Evolutionary conservation across 1,140 invertebrate species (phyloP).

Genomic region (Magallana gigas): DNA sequence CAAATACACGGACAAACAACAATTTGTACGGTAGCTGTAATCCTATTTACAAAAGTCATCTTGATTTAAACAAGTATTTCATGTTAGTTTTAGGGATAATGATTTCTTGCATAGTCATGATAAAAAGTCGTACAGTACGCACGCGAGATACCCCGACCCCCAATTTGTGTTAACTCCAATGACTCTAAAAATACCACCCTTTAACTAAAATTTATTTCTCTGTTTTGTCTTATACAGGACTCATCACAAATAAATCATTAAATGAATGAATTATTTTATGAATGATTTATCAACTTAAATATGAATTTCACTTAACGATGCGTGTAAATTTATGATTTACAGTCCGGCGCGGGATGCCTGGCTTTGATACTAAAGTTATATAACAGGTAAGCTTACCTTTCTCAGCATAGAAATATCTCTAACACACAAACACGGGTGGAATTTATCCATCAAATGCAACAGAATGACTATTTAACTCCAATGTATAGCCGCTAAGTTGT

Average conservation of each 20-base stretch:
- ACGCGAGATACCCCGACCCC: too few species aligned
- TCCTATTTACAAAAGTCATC: conserved; percentile 23
- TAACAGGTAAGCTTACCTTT: neutral
- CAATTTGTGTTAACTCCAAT: too few species aligned
- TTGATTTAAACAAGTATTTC: conserved; percentile 19
- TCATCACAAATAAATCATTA: too few species aligned
- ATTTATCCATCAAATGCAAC: conserved; percentile 4
- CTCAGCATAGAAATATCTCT: neutral
- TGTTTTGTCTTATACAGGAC: too few species aligned
- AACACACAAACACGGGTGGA: neutral
- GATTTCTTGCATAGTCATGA: conserved; percentile 9
- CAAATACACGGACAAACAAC: conserved; percentile 6
- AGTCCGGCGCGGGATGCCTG: too few species aligned
- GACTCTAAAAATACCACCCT: too few species aligned
- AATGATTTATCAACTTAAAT: too few species aligned
- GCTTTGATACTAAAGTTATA: too few species aligned
- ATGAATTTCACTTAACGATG: too few species aligned
- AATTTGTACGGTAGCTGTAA: neutral
- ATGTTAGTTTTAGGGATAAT: conserved; percentile 1
- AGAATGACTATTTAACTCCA: conserved; percentile 15
- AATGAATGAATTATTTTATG: too few species aligned
- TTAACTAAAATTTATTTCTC: too few species aligned
- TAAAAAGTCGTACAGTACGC: conserved; percentile 6
- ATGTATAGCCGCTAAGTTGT: neutral
- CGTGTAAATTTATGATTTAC: too few species aligned